Evolutionary conservation across 1,140 invertebrate species (phyloP).

Genomic region (Cepaea nemoralis): DNA sequence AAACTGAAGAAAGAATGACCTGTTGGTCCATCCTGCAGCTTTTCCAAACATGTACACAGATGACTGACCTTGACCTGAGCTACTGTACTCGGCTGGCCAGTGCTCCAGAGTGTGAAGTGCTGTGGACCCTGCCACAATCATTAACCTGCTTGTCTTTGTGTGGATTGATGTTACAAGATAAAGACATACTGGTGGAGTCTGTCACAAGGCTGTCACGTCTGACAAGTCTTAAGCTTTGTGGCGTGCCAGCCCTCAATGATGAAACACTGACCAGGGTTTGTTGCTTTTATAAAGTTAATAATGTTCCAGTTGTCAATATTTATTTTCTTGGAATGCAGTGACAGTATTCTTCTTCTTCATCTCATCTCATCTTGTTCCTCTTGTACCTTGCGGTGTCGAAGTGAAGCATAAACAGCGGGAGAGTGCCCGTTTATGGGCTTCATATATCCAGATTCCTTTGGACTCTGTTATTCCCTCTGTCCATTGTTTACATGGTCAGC

Average conservation of each 20-base stretch:
- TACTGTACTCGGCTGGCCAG: slow-evolving; percentile 63
- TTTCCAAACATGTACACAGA: slow-evolving; percentile 60
- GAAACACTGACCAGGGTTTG: slow-evolving; percentile 45
- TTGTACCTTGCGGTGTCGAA: too few relatives aligned
- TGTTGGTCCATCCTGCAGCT: slow-evolving; percentile 51
- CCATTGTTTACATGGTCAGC: too few relatives aligned
- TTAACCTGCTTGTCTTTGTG: slow-evolving; percentile 62
- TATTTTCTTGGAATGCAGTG: too few relatives aligned
- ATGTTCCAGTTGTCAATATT: too few relatives aligned
- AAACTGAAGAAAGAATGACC: too few relatives aligned
- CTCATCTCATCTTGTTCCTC: too few relatives aligned
- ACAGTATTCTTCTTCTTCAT: too few relatives aligned
- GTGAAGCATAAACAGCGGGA: too few relatives aligned
- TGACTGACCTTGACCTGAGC: slow-evolving; percentile 63
- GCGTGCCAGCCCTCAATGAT: slow-evolving; percentile 65
- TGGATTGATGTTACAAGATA: slow-evolving; percentile 61
- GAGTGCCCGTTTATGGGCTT: too few relatives aligned
- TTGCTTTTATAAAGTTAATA: not conserved
- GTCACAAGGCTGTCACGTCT: slow-evolving; percentile 58
- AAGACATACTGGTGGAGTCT: slow-evolving; percentile 59
- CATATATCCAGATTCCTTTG: too few relatives aligned
- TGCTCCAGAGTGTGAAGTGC: slow-evolving; percentile 50
- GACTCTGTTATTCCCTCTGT: too few relatives aligned
- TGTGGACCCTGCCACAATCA: slow-evolving; percentile 62
- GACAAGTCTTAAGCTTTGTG: slow-evolving; percentile 58